Evolutionary conservation across 2,888 invertebrate species (phyloP), one percentile per base, ranked within the genome.

Genomic region (Psylliodes chrysocephalus): DNA sequence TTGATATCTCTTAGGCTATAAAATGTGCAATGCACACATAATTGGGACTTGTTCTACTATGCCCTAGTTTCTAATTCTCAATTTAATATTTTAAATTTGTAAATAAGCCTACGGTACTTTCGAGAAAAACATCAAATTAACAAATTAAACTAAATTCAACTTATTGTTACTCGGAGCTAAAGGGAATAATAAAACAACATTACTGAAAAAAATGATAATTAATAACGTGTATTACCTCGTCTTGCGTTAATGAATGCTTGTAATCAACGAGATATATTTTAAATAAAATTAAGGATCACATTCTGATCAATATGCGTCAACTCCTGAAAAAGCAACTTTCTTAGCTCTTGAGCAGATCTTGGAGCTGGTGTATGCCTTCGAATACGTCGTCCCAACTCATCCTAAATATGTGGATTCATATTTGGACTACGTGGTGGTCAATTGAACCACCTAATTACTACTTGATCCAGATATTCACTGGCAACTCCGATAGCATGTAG

Each of bases 261-360:
- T 1, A 52, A 18, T 65, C n/a, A n/a, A n/a, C 40, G 55, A 52
- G 60, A 61, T 60, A 55, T 55, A 46, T 30, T 52, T 42, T 57
- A 14, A 62, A 54, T 55, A 57, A 42, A 64, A 42, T 64, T 67
- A 63, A 60, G 64, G 53, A 69, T 71, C 44, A 67, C 67, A 62
- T 65, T 72, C 60, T 71, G 66, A 40, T 64, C 62, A 49, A 71
- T 67, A 53, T 70, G 64, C 68, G 66, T 35, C 67, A 65, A 70
- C 25, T 68, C 63, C 30, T 65, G 63, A 64, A 68, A 62, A 60
- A 70, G 66, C 35, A 69, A 61, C 46, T 63, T 14, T 35, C 33
- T 52, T 2, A 35, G 33, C n/a, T 52, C 1, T 38, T 8, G 52
- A 35, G 35, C 18, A 52, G 17, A 19, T n/a, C 18, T 38, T 33